Evolutionary conservation across 2,113 vertebrate genomes (phyloP), one percentile per base, ranked within the genome.

Genomic region (Cyrtonyx montezumae): DNA sequence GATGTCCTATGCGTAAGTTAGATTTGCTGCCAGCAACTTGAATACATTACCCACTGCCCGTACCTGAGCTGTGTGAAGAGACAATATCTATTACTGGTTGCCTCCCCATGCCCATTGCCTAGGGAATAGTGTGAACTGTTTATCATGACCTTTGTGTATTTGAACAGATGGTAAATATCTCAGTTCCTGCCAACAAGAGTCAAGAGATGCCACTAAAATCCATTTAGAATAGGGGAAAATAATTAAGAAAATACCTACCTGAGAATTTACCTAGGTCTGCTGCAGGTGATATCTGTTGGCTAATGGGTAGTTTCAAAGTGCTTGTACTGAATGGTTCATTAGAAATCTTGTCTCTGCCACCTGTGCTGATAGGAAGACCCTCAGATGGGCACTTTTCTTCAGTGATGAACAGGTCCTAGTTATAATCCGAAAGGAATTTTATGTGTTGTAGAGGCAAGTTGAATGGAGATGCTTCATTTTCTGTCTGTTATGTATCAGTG

Each of bases 101-200:
- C 37, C 21, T 87, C 73, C 78, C 63, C 20, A 20, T 9, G 17
- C 32, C 73, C 36, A 22, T 80, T 83, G 71, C 90, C 91, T 79
- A 45, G 95, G 92, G 93, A 97, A 94, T 93, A 69, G 8, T 36
- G 58, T 67, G 59, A 79, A 71, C 66, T 94, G 69, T 92, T 97
- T 96, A 91, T 84, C 83, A 59, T 37, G 87, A 86, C 77, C 91
- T 96, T 63, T 12, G 46, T 81, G 89, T 78, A 87, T 90, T 91
- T 93, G 92, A 97, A 94, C 96, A 97, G 96, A 97, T 96, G 95
- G 97, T 51, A 92, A 95, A 95, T 91, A 94, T 58, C 79, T 75
- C 79, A 32, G 79, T 62, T 93, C 89, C 95, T 97, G 96, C 95
- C 97, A 98, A 95, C 59, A 93, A 88, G 94, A 97, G 65, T 96